Base-by-base conservation (phyloP, 2,797 vertebrate genomes). In the Bovichtus diacanthus region DNA sequence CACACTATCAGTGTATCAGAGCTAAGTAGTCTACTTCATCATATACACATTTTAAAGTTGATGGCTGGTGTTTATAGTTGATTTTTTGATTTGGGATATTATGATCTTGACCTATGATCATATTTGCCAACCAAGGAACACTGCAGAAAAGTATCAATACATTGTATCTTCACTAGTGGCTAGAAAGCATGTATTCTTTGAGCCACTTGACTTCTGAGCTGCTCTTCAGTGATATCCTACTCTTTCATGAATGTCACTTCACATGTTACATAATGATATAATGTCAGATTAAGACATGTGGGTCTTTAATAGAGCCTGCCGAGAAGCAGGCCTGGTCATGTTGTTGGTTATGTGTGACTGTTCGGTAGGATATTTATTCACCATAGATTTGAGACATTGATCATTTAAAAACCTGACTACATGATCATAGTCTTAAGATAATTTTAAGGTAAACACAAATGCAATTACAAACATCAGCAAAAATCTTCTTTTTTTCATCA, bases 261-360 rank as follows among this genome's bases (percentile, higher is more conserved):
- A 41, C 19, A 2, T 77, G 50, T 86, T 85, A 81, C 8, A 27
- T 74, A 83, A 85, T 7, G 5, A 59, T 6, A 25, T 15, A n/a
- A n/a, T 9, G 60, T 55, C 55, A 62, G 62, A 59, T 51, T 13
- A 38, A 59, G 21, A 38, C 43, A 11, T 59, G 27, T 61, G 34
- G 19, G 6, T 19, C 11, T 71, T 49, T 49, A 69, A 47, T 23
- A 34, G 13, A 9, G 23, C 36, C 56, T 50, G 62, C 27, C 25
- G 21, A 15, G 25, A 27, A 11, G 0, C 1, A 41, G 3, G 11
- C 19, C 1, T 25, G 9, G 7, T 12, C 23, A 0, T 10, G 6
- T 11, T 44, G n/a, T 44, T 34, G 0, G 6, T 19, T 19, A 1
- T 12, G 18, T 55, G 0, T 49, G 3, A 29, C 70, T 39, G 3